Percentiles rank a stretch among this genome's conserved stretches.
Evolutionary conservation across 2,113 vertebrate species (phyloP).

Genomic region (Gavialis gangeticus): DNA sequence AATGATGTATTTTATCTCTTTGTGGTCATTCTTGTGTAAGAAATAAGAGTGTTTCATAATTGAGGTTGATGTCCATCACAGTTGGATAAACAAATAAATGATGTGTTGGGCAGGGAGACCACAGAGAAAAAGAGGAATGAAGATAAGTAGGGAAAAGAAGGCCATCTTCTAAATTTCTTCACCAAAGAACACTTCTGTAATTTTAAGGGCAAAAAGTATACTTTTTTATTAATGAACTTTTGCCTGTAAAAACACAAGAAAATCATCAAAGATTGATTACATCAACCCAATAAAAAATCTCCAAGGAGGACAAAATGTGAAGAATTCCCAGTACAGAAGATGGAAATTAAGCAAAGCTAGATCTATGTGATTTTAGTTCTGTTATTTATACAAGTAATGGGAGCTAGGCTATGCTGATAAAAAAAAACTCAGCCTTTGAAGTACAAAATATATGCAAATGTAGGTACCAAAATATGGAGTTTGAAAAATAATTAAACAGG

Average conservation of each 20-base stretch:
- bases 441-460: slow-evolving; percentile 70
- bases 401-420: slow-evolving; percentile 72
- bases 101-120: not conserved
- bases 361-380: slow-evolving; percentile 54
- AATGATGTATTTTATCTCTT: too few species aligned
- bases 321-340: slow-evolving; percentile 49
- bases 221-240: not conserved
- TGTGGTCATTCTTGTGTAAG: not conserved
- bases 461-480: slow-evolving; percentile 48
- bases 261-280: slow-evolving; percentile 37
- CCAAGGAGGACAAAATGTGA: not conserved
- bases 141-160: not conserved
- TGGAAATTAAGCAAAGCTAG: slow-evolving; percentile 34
- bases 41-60: not conserved
- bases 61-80: not conserved
- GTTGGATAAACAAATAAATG: not conserved
- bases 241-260: not conserved
- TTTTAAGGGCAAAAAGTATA: not conserved
- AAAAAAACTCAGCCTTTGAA: slow-evolving; percentile 69
- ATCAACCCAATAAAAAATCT: not conserved
- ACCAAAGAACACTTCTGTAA: not conserved
- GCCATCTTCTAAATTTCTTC: not conserved
- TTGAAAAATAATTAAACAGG: slow-evolving; percentile 57
- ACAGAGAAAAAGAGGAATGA: too few species aligned
- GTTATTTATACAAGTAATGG: slow-evolving; percentile 67